These are phyloP conservation scores for Chlamydotis undulata DNA, from an alignment of 2,113 vertebrate species.

Conservation along the genomic window DNA sequence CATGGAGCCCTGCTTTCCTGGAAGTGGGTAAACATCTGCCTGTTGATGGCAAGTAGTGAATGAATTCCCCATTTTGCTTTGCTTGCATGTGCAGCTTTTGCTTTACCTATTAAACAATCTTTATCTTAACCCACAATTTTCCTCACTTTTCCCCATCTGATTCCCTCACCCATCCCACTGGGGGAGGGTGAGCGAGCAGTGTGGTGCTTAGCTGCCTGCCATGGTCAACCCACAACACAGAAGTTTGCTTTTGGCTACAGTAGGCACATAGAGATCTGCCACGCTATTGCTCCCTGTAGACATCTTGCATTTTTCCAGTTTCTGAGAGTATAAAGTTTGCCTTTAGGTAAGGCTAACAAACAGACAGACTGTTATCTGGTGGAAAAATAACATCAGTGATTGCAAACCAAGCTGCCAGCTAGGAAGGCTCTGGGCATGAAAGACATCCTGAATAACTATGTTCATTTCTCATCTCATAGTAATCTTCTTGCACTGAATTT, in stretches of 20 bases:
- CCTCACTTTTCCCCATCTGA: neutral
- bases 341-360: neutral
- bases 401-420: neutral
- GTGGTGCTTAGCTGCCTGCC: neutral
- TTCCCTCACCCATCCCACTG: too few species aligned
- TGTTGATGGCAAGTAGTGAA: neutral
- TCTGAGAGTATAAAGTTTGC: neutral
- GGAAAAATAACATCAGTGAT: neutral
- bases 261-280: neutral
- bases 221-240: neutral
- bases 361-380: neutral
- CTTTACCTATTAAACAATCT: too few species aligned
- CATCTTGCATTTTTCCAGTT: neutral
- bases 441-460: neutral
- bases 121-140: neutral
- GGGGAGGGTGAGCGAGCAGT: too few species aligned
- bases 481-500: slow-evolving; percentile 48
- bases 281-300: neutral
- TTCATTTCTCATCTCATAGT: neutral
- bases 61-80: neutral
- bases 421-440: neutral
- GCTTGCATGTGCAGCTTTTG: too few species aligned
- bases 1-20: neutral
- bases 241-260: neutral
- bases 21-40: neutral